A percentile compares a stretch with the other conserved stretches of the same genome.
Evolutionary conservation across 2,888 invertebrate species (phyloP).

Genomic region (Julus scanicus): DNA sequence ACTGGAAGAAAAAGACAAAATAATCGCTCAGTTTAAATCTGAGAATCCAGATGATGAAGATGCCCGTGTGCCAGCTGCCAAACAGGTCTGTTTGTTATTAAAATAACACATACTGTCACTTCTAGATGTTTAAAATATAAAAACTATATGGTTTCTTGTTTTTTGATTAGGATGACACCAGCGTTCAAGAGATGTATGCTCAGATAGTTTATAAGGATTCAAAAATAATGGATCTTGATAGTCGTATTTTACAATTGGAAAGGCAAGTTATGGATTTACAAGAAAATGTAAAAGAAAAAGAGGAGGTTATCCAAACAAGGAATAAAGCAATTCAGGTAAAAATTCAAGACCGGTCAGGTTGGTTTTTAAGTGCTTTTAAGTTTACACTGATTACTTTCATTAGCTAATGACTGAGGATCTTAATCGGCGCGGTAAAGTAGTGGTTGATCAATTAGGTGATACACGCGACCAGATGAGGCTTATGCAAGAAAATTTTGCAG

Average conservation of each 20-base stretch:
- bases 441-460: slow-evolving; percentile 79
- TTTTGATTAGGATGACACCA: slow-evolving; percentile 57
- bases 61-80: neutral
- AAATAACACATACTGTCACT: neutral
- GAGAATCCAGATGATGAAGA: neutral
- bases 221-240: slow-evolving; percentile 75
- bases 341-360: neutral
- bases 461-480: slow-evolving; percentile 82
- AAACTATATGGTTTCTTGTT: neutral
- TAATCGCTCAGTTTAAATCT: slow-evolving; percentile 61
- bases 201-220: slow-evolving; percentile 74
- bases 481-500: slow-evolving; percentile 79
- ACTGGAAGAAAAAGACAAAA: slow-evolving; percentile 66
- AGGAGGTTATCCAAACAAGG: slow-evolving; percentile 83
- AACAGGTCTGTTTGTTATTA: neutral
- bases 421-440: slow-evolving; percentile 70
- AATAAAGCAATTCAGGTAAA: slow-evolving; percentile 74
- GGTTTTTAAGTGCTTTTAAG: neutral
- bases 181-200: slow-evolving; percentile 67
- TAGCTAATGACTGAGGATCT: slow-evolving; percentile 80
- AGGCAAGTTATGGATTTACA: slow-evolving; percentile 80
- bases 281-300: slow-evolving; percentile 84
- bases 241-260: slow-evolving; percentile 79
- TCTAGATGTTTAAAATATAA: neutral
- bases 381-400: neutral